These are phyloP conservation scores for Druon quercuslanigerum DNA, from an alignment of 1,140 invertebrate genomes.

Conservation along the genomic window DNA sequence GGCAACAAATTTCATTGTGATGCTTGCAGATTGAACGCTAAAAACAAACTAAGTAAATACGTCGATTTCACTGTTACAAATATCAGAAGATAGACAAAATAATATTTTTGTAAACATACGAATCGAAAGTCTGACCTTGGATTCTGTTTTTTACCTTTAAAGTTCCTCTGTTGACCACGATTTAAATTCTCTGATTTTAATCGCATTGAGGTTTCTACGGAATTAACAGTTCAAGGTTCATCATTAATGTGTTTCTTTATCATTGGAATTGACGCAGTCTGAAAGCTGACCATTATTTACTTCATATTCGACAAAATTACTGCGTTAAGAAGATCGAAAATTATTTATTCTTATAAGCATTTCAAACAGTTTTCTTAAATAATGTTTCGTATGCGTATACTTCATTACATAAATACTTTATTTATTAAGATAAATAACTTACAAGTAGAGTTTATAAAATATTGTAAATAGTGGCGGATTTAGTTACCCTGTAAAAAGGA, in stretches of 20 bases:
- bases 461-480: too few relatives aligned
- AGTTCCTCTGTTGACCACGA: neutral
- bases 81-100: neutral
- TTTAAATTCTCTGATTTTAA: neutral
- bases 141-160: neutral
- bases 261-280: neutral
- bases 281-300: neutral
- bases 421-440: too few relatives aligned
- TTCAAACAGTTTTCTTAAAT: too few relatives aligned
- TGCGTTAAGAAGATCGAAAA: too few relatives aligned
- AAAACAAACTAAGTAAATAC: neutral
- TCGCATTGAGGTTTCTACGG: neutral
- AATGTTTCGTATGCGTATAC: too few relatives aligned
- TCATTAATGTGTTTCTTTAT: constrained; percentile 1
- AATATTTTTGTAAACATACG: neutral
- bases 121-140: neutral
- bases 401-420: too few relatives aligned
- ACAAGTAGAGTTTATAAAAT: too few relatives aligned
- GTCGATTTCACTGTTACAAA: neutral
- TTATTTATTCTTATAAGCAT: too few relatives aligned
- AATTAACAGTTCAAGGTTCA: constrained; percentile 13
- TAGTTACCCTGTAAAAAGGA: too few relatives aligned
- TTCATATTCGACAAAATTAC: too few relatives aligned
- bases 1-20: constrained; percentile 6
- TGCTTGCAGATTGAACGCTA: neutral